Conservation (phyloP, 2,888 invertebrate species). For the Drosophila diplacantha region DNA sequence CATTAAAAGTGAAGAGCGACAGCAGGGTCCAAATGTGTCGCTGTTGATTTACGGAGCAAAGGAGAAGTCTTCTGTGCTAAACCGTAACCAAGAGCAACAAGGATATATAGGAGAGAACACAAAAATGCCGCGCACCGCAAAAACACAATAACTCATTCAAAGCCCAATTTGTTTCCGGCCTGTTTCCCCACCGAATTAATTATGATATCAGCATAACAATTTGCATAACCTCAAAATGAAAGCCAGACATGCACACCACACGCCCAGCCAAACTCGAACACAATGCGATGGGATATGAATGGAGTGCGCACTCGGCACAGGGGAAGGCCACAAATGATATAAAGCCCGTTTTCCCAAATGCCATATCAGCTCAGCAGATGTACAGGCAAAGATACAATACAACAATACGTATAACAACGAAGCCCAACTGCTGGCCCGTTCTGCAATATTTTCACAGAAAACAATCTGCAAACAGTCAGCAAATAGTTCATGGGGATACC, state of each 20-base stretch:
- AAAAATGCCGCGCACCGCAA: conserved; percentile 64
- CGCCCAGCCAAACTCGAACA: conserved; percentile 26
- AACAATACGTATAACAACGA: conserved; percentile 46
- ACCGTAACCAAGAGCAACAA: conserved; percentile 12
- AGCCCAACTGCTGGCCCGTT: conserved; percentile 12
- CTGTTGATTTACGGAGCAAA: conserved; percentile 5
- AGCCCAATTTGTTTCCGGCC: conserved; percentile 71
- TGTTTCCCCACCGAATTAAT: conserved; percentile 71
- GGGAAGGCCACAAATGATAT: conserved; percentile 49
- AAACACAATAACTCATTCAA: conserved; percentile 71
- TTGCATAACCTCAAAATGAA: conserved; percentile 72
- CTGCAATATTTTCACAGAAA: background rate
- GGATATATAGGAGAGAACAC: conserved; percentile 11
- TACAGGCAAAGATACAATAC: conserved; percentile 67
- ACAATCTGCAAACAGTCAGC: conserved; percentile 3
- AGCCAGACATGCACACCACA: conserved; percentile 48
- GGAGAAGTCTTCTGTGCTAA: background rate
- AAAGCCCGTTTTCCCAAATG: conserved; percentile 68
- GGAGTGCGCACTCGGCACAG: background rate
- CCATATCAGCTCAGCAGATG: conserved; percentile 69
- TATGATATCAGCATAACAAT: conserved; percentile 73
- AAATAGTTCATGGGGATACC: conserved; percentile 2
- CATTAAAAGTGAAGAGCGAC: conserved; percentile 21
- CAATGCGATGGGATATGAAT: conserved; percentile 24
- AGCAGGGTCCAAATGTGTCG: conserved; percentile 17